A percentile compares a stretch with the other conserved stretches of the same genome.
These are phyloP conservation scores for Drosophila carrolli DNA, from an alignment of 1,140 invertebrate genomes.

Conservation along the genomic window DNA sequence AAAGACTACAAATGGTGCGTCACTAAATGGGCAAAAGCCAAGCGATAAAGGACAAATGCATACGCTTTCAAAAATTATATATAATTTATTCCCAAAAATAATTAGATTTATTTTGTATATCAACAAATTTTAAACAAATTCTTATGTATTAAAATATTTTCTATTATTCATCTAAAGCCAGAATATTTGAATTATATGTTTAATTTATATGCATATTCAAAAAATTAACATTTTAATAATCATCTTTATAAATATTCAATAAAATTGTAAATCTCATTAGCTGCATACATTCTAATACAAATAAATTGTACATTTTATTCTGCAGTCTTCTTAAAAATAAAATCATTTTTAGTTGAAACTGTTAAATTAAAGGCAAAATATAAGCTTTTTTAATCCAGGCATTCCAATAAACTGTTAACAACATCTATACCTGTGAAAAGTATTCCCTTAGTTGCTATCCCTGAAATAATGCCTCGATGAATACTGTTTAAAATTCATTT, in stretches of 20 bases:
- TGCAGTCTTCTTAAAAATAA: neutral
- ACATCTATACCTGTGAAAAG: neutral
- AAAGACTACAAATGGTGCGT: constrained; percentile 33
- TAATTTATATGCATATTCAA: constrained; percentile 1
- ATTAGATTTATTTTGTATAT: too few species aligned
- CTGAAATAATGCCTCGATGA: constrained; percentile 65
- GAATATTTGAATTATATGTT: neutral
- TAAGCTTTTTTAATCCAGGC: too few species aligned
- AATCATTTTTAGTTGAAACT: neutral
- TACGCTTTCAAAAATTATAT: constrained; percentile 18
- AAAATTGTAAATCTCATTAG: neutral
- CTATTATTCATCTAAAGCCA: neutral
- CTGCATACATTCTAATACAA: constrained; percentile 5
- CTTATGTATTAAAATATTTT: neutral
- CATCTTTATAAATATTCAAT: neutral
- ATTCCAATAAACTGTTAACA: neutral
- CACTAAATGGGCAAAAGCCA: neutral
- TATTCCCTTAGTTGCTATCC: constrained; percentile 5
- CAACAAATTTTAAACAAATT: neutral
- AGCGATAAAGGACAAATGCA: neutral
- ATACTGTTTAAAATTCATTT: constrained; percentile 81
- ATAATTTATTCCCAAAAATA: too few species aligned
- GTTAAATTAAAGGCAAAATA: neutral
- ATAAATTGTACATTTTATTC: neutral
- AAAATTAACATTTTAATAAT: neutral